These are phyloP conservation scores for Porites rus DNA, from an alignment of 92 coral and sea anemone species.

Conservation along the genomic window DNA sequence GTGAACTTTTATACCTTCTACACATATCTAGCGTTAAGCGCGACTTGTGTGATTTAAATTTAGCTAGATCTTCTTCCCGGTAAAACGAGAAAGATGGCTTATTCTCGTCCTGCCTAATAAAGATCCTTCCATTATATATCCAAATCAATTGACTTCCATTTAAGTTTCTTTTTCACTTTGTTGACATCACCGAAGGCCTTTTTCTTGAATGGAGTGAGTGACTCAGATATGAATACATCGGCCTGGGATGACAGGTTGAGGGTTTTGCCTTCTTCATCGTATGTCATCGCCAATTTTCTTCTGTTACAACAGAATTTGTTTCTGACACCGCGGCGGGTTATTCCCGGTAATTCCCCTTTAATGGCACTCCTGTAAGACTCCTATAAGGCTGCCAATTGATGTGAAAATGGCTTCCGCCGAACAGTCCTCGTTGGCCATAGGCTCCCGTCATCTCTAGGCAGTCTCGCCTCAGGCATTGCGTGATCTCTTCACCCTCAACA, in stretches of 20 bases:
- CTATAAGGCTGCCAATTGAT: conserved; percentile 42
- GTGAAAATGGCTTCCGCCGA: conserved; percentile 11
- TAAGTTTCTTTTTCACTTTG: conserved; percentile 38
- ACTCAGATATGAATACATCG: conserved; percentile 41
- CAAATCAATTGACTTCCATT: conserved; percentile 47
- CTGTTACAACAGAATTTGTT: conserved; percentile 46
- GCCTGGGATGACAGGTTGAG: conserved; percentile 18
- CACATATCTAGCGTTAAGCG: not conserved
- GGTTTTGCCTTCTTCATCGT: not conserved
- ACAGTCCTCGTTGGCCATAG: no score
- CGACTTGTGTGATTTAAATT: conserved; percentile 28
- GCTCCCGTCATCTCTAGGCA: no score
- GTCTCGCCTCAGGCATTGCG: no score
- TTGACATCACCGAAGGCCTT: conserved; percentile 4
- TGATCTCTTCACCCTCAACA: no score
- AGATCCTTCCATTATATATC: conserved; percentile 40
- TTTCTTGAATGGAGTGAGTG: conserved; percentile 48
- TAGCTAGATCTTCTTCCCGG: conserved; percentile 46
- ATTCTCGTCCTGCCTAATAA: conserved; percentile 47
- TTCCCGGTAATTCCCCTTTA: conserved; percentile 22
- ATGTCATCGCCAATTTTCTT: conserved; percentile 37
- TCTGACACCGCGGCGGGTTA: conserved; percentile 42
- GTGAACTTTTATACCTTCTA: no score
- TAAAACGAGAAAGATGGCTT: conserved; percentile 42
- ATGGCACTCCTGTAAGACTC: no score